Base-by-base conservation (phyloP, 1,140 invertebrate genomes). In the Ectropis grisescens region DNA sequence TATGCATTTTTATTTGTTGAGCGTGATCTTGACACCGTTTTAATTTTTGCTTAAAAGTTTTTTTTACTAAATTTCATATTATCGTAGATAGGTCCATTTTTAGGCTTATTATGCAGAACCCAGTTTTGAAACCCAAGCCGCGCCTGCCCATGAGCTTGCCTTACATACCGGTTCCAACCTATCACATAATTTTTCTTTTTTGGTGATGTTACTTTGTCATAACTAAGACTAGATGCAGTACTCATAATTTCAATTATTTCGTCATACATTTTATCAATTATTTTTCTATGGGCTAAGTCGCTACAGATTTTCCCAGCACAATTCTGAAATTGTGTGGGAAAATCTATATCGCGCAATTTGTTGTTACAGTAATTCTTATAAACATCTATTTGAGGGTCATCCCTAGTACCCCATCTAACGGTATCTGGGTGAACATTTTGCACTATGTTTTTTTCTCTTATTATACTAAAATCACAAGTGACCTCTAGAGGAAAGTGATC, bases 111-210 rank as follows among this genome's bases (percentile, higher is more conserved):
- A 7, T 38, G 14, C 8, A 4, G 12, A 8, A 38, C 15, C 39
- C 39, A 47, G 0, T 11, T 11, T 24, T 30, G 7, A 28, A 42
- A 42, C 2, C 19, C 14, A 35, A 31, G 14, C 25, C 31, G 41
- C 11, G 39, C 35, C 31, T 38, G n/a, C 13, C 27, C 15, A 13
- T 47, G 34, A 11, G 36, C 30, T 2, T 47, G 28, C 3, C 11
- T n/a, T 9, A 47, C 35, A 29, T 41, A 12, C n/a, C 16, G 15
- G 27, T 47, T 41, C 39, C 38, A 47, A 1, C 45, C 45, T 13
- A n/a, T 26, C 10, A 36, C 2, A 7, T 13, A 1, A 10, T 2
- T 8, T 8, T 8, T 7, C 8, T 1, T 2, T 30, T n/a, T 14
- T n/a, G n/a, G n/a, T 2, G 7, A 9, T 22, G 19, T 22, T 9